Conservation (phyloP, 1,140 invertebrate genomes). For the Polyergus mexicanus region DNA sequence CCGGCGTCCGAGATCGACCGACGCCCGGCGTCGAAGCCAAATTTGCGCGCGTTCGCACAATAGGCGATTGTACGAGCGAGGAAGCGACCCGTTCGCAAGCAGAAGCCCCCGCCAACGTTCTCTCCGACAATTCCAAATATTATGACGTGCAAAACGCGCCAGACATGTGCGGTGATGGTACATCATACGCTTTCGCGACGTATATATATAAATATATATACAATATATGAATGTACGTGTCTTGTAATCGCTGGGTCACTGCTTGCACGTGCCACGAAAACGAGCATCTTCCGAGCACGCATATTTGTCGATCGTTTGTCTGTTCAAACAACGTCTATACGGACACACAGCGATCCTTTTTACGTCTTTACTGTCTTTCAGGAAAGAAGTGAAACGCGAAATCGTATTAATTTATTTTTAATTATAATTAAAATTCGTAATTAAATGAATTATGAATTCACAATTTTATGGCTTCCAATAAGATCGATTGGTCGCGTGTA, state of each 20-base stretch:
- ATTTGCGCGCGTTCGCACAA: constrained; percentile 47
- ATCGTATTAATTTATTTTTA: no score
- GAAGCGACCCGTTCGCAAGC: constrained; percentile 25
- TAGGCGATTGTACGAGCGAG: constrained; percentile 52
- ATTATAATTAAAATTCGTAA: no score
- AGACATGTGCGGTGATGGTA: neutral
- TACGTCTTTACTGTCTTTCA: constrained; percentile 60
- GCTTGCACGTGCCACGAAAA: constrained; percentile 55
- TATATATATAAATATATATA: neutral
- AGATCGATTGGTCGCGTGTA: constrained; percentile 1
- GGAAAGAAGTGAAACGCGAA: constrained; percentile 38
- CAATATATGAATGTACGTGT: constrained; percentile 3
- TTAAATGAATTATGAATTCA: neutral
- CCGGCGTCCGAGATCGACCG: constrained; percentile 32
- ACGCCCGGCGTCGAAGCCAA: neutral
- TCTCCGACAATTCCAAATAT: constrained; percentile 76
- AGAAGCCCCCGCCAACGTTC: constrained; percentile 44
- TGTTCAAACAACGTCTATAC: constrained; percentile 68
- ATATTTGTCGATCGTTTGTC: constrained; percentile 64
- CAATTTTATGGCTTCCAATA: constrained; percentile 13
- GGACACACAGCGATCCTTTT: constrained; percentile 21
- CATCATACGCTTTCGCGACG: constrained; percentile 46
- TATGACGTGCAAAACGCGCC: constrained; percentile 74
- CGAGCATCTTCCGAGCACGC: constrained; percentile 64
- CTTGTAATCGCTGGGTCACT: constrained; percentile 55